phyloP scores from a whole-genome alignment of 2,888 invertebrate species.

The Microlaimidae sp. region DNA sequence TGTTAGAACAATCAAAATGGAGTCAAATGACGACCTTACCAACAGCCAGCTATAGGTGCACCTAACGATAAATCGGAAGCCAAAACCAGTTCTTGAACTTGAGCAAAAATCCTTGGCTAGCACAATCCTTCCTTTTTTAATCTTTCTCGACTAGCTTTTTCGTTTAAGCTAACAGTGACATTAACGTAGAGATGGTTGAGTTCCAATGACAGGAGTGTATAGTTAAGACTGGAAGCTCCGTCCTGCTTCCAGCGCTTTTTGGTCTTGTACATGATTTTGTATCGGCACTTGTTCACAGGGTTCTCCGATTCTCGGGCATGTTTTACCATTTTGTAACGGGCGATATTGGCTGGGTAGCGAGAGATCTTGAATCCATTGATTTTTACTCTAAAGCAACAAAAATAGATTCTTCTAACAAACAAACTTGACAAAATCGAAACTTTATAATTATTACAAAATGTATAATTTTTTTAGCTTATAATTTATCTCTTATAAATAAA shows the following conservation, averaged over 20 bases:
- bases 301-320: constrained; percentile 77
- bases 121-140: no score
- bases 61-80: no score
- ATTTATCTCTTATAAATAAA: no score
- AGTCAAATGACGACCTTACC: no score
- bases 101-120: no score
- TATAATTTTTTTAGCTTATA: no score
- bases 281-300: constrained; percentile 46
- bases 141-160: no score
- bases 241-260: constrained; percentile 37
- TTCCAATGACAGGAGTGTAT: constrained; percentile 22
- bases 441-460: background rate
- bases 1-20: no score
- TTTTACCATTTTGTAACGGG: constrained; percentile 83
- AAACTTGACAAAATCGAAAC: background rate
- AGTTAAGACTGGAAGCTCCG: constrained; percentile 39
- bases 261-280: constrained; percentile 38
- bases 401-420: no score
- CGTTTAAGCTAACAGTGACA: no score
- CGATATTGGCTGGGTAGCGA: constrained; percentile 74
- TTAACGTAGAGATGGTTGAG: constrained; percentile 9
- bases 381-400: constrained; percentile 20
- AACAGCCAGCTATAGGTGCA: no score
- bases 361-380: constrained; percentile 56
- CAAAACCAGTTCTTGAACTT: no score